Evolutionary conservation across 2,797 vertebrate species (phyloP).

Genomic region (Spheniscus humboldti): DNA sequence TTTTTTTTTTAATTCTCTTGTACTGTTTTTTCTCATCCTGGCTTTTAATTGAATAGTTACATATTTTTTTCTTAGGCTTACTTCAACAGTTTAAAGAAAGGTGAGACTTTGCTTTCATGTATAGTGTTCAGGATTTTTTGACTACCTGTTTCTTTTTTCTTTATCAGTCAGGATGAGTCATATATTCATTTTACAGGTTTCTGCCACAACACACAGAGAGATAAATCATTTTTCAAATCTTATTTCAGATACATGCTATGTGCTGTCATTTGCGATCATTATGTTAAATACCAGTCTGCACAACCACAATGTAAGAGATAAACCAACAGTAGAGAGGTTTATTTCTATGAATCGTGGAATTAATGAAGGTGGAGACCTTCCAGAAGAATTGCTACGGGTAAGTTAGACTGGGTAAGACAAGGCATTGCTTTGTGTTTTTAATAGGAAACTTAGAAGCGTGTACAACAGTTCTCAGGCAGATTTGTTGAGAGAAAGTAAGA

Average conservation of each 20-base stretch:
- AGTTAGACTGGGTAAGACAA: constrained; percentile 37
- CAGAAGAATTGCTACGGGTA: constrained; percentile 94
- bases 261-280: constrained; percentile 96
- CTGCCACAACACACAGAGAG: background rate
- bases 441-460: background rate
- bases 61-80: background rate
- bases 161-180: background rate
- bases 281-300: constrained; percentile 98
- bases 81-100: background rate
- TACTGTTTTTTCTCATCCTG: background rate
- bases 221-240: background rate
- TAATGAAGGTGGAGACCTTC: constrained; percentile 95
- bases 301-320: constrained; percentile 96
- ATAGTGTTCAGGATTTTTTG: background rate
- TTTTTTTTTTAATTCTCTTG: background rate
- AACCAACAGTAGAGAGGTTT: constrained; percentile 92
- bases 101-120: background rate
- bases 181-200: background rate
- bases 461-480: background rate
- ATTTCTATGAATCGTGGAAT: constrained; percentile 98
- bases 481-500: background rate
- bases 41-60: background rate
- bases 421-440: background rate
- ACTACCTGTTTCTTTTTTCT: background rate
- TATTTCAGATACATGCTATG: constrained; percentile 91